Conservation (phyloP, 64 coral and sea anemone genomes). For the Hydrozoanthus tunicans region DNA sequence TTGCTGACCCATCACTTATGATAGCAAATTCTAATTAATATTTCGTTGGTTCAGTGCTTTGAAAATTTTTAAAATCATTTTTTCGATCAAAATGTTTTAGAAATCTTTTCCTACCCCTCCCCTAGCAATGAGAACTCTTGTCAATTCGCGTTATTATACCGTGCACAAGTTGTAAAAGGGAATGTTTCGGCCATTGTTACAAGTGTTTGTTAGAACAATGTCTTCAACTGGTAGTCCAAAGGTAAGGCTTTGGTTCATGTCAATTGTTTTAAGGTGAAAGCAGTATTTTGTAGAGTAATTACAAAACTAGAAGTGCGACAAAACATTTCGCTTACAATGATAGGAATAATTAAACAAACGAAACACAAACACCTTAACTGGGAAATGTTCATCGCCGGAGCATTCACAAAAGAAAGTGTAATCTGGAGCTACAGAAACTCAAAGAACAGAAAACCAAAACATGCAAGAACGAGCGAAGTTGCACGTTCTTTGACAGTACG, state of each 20-base stretch:
- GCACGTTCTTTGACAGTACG: too few relatives aligned
- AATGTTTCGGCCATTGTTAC: constrained; percentile 9
- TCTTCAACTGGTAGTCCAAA: background rate
- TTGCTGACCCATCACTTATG: background rate
- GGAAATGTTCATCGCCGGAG: too few relatives aligned
- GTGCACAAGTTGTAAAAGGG: background rate
- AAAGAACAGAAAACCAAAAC: too few relatives aligned
- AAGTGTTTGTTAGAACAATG: background rate
- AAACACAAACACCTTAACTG: background rate
- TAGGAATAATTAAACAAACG: background rate
- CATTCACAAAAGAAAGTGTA: too few relatives aligned
- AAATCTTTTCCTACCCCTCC: background rate
- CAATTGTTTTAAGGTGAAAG: background rate
- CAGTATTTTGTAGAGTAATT: background rate
- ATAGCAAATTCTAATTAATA: background rate
- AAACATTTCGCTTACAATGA: background rate
- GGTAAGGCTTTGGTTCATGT: background rate
- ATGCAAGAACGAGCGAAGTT: too few relatives aligned
- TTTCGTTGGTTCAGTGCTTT: background rate
- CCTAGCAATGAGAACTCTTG: background rate
- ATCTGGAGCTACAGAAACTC: too few relatives aligned
- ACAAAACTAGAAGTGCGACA: too few relatives aligned
- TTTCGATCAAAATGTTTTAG: too few relatives aligned
- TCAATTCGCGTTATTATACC: too few relatives aligned
- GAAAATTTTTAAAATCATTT: too few relatives aligned